These are phyloP conservation scores for Prorops nasuta DNA, from an alignment of 1,140 invertebrate species.

Conservation along the genomic window DNA sequence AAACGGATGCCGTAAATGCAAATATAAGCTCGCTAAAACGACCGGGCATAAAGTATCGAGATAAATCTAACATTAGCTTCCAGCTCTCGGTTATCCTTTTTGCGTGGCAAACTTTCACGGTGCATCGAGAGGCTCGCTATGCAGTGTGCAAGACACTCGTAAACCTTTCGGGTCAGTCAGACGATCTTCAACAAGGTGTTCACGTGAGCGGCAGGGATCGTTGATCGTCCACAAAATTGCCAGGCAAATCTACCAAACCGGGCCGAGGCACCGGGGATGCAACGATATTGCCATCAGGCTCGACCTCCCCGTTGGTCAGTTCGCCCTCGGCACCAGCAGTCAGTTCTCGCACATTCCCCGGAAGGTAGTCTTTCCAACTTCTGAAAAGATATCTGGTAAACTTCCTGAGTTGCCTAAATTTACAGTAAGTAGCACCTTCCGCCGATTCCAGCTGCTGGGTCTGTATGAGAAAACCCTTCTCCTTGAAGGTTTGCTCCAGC, in stretches of 20 bases:
- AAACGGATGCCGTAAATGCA: no score
- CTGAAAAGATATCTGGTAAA: constrained; percentile 89
- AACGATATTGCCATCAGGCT: constrained; percentile 17
- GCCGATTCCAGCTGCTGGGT: constrained; percentile 89
- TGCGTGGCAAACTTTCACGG: no score
- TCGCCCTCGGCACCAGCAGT: constrained; percentile 29
- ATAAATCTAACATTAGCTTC: no score
- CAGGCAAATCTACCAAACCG: constrained; percentile 35
- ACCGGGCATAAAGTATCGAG: no score
- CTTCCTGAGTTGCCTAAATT: constrained; percentile 86
- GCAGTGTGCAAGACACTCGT: no score
- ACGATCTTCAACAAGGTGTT: no score
- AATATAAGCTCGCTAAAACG: no score
- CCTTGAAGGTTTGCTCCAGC: constrained; percentile 87
- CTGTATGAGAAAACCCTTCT: constrained; percentile 89
- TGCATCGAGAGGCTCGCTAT: no score
- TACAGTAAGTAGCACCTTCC: constrained; percentile 90
- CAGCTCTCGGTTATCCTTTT: no score
- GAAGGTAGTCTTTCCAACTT: constrained; percentile 91
- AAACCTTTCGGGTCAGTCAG: no score
- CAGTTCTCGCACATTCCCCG: constrained; percentile 67
- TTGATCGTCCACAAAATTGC: constrained; percentile 37
- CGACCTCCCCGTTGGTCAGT: constrained; percentile 23
- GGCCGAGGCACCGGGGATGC: constrained; percentile 20
- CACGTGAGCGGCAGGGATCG: constrained; percentile 42